These are phyloP conservation scores for Coilia nasus DNA, from an alignment of 2,797 vertebrate species.

Conservation along the genomic window DNA sequence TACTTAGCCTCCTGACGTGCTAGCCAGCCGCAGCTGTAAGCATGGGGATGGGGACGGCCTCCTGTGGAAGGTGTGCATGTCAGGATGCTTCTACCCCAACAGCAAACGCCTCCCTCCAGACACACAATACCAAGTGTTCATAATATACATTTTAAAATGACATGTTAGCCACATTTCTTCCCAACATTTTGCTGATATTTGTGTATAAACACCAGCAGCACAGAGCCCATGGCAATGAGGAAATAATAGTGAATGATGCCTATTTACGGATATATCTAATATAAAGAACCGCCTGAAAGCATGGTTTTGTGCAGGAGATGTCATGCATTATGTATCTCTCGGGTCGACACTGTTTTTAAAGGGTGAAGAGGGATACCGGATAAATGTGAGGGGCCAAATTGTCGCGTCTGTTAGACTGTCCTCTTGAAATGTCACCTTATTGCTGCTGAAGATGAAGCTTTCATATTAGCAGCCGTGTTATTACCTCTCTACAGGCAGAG, in stretches of 20 bases:
- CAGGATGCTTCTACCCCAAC: not conserved
- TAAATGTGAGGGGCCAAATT: not conserved
- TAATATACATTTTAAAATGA: not conserved
- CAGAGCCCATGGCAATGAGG: too few relatives aligned
- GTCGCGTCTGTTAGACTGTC: constrained; percentile 25
- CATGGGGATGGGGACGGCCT: not conserved
- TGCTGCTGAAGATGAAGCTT: constrained; percentile 69
- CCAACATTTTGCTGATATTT: too few relatives aligned
- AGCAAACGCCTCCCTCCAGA: not conserved
- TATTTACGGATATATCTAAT: not conserved
- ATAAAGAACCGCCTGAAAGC: not conserved
- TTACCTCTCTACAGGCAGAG: constrained; percentile 60
- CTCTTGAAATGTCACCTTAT: constrained; percentile 66
- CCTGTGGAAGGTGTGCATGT: not conserved
- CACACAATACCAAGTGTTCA: not conserved
- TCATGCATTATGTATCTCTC: not conserved
- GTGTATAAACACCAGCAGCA: not conserved
- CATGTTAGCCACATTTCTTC: too few relatives aligned
- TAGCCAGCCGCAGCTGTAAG: not conserved
- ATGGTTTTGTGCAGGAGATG: not conserved
- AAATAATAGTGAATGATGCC: not conserved
- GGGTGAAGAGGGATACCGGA: not conserved
- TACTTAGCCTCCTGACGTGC: not conserved
- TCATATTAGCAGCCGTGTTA: constrained; percentile 65
- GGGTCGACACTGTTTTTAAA: not conserved